Percentiles rank a stretch among this genome's conserved stretches.
phyloP scores from a whole-genome alignment of 2,888 invertebrate genomes.

The Vannuccia rotundouncinata region DNA sequence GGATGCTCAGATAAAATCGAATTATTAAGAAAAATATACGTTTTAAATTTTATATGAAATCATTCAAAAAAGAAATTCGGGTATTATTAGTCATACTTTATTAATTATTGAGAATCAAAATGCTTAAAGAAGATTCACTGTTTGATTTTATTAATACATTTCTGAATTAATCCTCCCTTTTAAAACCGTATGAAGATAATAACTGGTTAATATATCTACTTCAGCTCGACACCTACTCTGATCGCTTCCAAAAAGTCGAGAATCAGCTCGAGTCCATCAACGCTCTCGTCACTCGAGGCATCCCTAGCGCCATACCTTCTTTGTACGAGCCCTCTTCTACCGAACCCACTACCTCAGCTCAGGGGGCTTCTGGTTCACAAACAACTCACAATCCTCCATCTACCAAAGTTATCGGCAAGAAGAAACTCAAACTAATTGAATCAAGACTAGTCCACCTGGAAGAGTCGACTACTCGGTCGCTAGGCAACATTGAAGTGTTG shows the following conservation, averaged over 20 bases:
- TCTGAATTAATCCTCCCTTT: no score
- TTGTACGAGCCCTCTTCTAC: not conserved
- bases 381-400: no score
- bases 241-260: not conserved
- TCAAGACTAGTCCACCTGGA: not conserved
- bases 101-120: no score
- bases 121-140: no score
- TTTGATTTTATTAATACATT: no score
- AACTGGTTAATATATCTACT: no score
- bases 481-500: slow-evolving; percentile 25
- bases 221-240: not conserved
- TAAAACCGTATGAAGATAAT: no score
- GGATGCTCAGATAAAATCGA: no score
- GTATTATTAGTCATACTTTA: no score
- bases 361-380: not conserved
- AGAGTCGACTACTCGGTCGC: not conserved
- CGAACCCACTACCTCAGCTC: not conserved
- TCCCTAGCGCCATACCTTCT: not conserved
- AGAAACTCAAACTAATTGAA: not conserved
- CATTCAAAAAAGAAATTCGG: no score
- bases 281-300: not conserved
- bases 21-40: no score
- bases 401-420: not conserved
- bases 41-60: no score
- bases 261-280: not conserved